Evolutionary conservation across 2,888 invertebrate species (phyloP).

Genomic region (Scotopteryx bipunctaria): DNA sequence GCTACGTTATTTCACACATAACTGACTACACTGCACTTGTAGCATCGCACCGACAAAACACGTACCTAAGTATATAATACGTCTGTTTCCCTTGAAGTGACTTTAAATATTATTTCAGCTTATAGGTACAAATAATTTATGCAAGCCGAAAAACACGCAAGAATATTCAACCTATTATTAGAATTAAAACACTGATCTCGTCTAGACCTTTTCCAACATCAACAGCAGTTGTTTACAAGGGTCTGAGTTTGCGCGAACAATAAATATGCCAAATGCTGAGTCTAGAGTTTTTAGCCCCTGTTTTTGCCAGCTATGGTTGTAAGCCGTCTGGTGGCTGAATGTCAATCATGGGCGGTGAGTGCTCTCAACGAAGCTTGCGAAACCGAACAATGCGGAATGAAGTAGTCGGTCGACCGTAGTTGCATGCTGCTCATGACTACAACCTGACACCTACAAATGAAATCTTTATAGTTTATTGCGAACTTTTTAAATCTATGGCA

Average conservation of each 20-base stretch:
- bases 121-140: too few species aligned
- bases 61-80: too few species aligned
- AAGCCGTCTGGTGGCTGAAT: constrained; percentile 59
- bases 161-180: not conserved
- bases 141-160: not conserved
- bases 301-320: constrained; percentile 52
- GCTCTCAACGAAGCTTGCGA: constrained; percentile 61
- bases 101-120: too few species aligned
- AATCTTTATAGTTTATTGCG: constrained; percentile 6
- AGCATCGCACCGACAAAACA: not conserved
- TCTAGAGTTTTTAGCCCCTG: constrained; percentile 38
- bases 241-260: constrained; percentile 17
- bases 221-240: constrained; percentile 23
- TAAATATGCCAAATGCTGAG: constrained; percentile 22
- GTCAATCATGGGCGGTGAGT: constrained; percentile 67
- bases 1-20: too few species aligned
- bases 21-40: not conserved
- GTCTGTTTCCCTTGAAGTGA: too few species aligned
- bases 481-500: not conserved
- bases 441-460: constrained; percentile 18
- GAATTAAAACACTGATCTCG: not conserved
- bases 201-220: constrained; percentile 18
- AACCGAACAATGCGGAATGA: constrained; percentile 73
- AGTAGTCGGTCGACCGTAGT: constrained; percentile 59
- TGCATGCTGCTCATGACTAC: constrained; percentile 31